A percentile compares a stretch with the other conserved stretches of the same genome.
These are phyloP conservation scores for Hirtodrosophila alboralis DNA, from an alignment of 2,888 invertebrate species.

Conservation along the genomic window DNA sequence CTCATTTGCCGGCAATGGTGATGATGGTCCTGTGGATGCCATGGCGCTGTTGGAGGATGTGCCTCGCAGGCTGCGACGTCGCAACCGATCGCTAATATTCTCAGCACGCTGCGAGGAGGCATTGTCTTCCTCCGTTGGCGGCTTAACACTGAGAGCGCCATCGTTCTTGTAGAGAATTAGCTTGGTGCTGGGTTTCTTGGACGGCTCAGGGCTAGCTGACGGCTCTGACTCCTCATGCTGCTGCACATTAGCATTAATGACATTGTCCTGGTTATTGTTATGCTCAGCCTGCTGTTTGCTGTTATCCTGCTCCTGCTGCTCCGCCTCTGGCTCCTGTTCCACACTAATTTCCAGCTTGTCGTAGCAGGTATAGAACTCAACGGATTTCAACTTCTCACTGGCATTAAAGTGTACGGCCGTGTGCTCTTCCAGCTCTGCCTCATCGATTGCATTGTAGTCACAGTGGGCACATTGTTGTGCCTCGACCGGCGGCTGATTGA, in stretches of 20 bases:
- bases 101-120: slow-evolving; percentile 48
- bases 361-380: slow-evolving; percentile 83
- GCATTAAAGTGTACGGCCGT: slow-evolving; percentile 89
- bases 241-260: slow-evolving; percentile 75
- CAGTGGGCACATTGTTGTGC: slow-evolving; percentile 91
- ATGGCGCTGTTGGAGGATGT: slow-evolving; percentile 45
- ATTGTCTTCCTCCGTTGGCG: slow-evolving; percentile 42
- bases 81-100: slow-evolving; percentile 81
- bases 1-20: slow-evolving; percentile 11
- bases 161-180: slow-evolving; percentile 80
- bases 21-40: slow-evolving; percentile 38
- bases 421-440: slow-evolving; percentile 91
- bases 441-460: slow-evolving; percentile 91
- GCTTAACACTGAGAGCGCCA: slow-evolving; percentile 76
- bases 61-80: slow-evolving; percentile 80
- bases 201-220: slow-evolving; percentile 5
- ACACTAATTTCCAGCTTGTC: slow-evolving; percentile 82
- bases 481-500: slow-evolving; percentile 85
- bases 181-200: slow-evolving; percentile 69
- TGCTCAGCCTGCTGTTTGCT: slow-evolving; percentile 64
- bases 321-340: slow-evolving; percentile 48
- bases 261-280: slow-evolving; percentile 80
- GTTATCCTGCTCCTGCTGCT: neutral
- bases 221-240: slow-evolving; percentile 17
- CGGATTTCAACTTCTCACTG: slow-evolving; percentile 79